Base-by-base conservation (phyloP, 2,113 vertebrate species). In the Tetrax tetrax region DNA sequence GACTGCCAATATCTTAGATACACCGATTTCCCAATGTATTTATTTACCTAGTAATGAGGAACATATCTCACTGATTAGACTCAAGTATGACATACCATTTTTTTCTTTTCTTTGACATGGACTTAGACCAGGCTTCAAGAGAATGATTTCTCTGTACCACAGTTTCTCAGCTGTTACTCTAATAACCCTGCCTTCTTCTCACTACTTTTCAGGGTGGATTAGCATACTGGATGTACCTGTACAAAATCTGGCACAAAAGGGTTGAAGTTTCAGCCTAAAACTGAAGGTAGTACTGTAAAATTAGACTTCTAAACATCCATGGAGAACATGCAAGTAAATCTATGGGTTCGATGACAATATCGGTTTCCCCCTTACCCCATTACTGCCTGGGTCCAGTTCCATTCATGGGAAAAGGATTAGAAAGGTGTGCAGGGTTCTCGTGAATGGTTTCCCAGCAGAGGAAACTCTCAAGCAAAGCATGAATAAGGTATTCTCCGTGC, bases 341-440 rank as follows among this genome's bases (percentile, higher is more conserved):
- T 31, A 6, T 50, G 22, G 3, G 5, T 16, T 87, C 56, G n/a
- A 47, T 54, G 31, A 70, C 41, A 82, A 87, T 23, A 8, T 6
- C 15, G 4, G 43, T 17, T 75, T 64, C 29, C 16, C 5, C 12
- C 21, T 4, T 0, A 1, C 8, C 7, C 24, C 24, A 87, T 69
- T 89, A 25, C 65, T 27, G 1, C n/a, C 5, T 33, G 72, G 22
- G n/a, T 71, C 41, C 51, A 72, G 9, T 57, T 60, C 69, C 63
- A 17, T 10, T 70, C 24, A 60, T 1, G 5, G n/a, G 15, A 90
- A 84, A 61, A 18, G 71, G 22, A 81, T 75, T 41, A 90, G 47
- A 84, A 78, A 93, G 60, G n/a, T 84, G 48, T 66, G 4, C 25
- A 61, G 31, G 6, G 28, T 43, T 65, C 69, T 83, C 8, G 6